Base-by-base conservation (phyloP, 2,797 vertebrate species). In the Pseudomugil tenellus region DNA sequence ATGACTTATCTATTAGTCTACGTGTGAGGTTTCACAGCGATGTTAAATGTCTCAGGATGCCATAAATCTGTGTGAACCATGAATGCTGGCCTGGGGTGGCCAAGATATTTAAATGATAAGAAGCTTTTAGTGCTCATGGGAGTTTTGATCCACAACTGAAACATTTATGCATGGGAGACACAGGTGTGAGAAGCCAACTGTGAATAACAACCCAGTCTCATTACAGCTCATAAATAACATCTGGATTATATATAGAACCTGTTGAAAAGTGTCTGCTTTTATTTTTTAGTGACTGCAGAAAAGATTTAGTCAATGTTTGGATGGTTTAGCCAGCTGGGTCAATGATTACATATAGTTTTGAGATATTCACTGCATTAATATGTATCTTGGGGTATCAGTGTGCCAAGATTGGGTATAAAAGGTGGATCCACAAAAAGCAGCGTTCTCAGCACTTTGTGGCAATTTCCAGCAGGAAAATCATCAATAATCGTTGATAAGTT, bases 181-280 rank as follows among this genome's bases (percentile, higher is more conserved):
- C 87, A 89, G 85, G 89, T 90, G 89, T 72, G 89, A 90, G 77
- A 87, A 89, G 79, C 76, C 62, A 37, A 79, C 80, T 84, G 85
- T 79, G 82, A 83, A 68, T 78, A 85, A 86, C 58, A 76, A 31
- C 61, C 43, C 11, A 4, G 76, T 67, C 71, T 70, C 63, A 56
- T 79, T 65, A 71, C 75, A 70, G 59, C 63, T 63, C 62, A 61
- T 81, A 76, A 89, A 89, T 89, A 83, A 70, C 56, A 37, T 41
- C 53, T 34, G 16, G 21, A 37, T 51, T 43, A 25, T 58, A 60
- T 2, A 59, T 63, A 71, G 64, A 78, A 76, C 69, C 63, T 63
- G 58, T 52, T 69, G 31, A 69, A 26, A 29, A 52, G 58, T 3
- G n/a, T 39, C 9, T 62, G 25, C 21, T 54, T 49, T 21, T 71